phyloP scores from a whole-genome alignment of 37 sponge, comb jelly and placozoan species.

The Cliona cf. orientalis region DNA sequence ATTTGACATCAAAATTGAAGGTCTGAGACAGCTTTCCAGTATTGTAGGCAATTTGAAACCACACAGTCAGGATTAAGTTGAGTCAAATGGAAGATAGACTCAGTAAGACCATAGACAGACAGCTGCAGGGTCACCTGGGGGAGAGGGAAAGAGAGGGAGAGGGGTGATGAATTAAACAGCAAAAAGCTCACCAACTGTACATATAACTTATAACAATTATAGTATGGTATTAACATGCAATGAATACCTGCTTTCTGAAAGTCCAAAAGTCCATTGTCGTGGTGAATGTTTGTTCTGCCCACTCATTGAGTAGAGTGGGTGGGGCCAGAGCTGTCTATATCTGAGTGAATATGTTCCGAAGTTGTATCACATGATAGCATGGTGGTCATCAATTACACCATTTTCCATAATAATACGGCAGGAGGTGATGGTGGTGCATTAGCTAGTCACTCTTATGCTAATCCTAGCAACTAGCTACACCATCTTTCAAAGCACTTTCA shows the following conservation, averaged over 20 bases:
- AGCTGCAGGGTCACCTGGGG: constrained; percentile 83
- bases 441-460: too few relatives aligned
- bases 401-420: too few relatives aligned
- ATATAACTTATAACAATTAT: too few relatives aligned
- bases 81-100: constrained; percentile 86
- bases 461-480: too few relatives aligned
- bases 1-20: constrained; percentile 84
- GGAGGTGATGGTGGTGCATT: too few relatives aligned
- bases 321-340: constrained; percentile 68
- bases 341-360: constrained; percentile 74
- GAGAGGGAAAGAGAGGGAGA: background rate
- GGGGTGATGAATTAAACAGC: background rate
- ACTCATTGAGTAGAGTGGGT: constrained; percentile 59
- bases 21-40: constrained; percentile 76
- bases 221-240: too few relatives aligned
- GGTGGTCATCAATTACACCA: too few relatives aligned
- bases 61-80: constrained; percentile 83
- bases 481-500: too few relatives aligned
- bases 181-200: too few relatives aligned
- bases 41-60: constrained; percentile 73
- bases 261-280: constrained; percentile 87
- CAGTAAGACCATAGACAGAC: constrained; percentile 76
- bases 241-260: constrained; percentile 88
- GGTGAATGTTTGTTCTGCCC: constrained; percentile 71
- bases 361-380: too few relatives aligned